A percentile compares a stretch with the other conserved stretches of the same genome.
Evolutionary conservation across 2,113 vertebrate genomes (phyloP).

Genomic region (Malurus melanocephalus): DNA sequence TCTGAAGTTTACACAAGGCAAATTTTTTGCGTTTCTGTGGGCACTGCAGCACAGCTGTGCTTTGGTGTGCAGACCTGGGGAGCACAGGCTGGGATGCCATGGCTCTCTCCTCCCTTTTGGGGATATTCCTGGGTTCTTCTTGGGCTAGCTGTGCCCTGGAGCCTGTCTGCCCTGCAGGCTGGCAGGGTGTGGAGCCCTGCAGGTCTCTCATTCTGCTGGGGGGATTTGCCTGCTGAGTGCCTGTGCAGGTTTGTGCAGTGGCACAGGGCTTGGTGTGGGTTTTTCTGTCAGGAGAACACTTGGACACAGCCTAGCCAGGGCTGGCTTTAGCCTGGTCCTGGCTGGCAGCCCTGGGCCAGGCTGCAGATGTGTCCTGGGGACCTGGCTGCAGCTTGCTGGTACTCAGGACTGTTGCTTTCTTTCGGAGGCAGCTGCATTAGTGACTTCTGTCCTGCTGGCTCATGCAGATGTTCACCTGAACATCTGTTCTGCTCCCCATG

Average conservation of each 20-base stretch:
- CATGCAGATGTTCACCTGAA: neutral
- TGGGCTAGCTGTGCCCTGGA: neutral
- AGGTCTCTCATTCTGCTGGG: neutral
- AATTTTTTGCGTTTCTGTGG: neutral
- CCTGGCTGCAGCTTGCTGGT: neutral
- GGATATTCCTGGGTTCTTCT: neutral
- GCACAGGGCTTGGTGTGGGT: neutral
- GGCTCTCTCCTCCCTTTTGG: neutral
- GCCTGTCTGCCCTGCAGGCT: neutral
- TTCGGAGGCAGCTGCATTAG: neutral
- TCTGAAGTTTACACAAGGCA: conserved; percentile 13
- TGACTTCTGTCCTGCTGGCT: neutral
- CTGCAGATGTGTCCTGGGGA: neutral
- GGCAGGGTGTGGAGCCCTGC: neutral
- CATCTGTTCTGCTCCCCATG: neutral
- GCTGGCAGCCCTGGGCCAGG: neutral
- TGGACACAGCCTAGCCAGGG: neutral
- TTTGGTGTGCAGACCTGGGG: neutral
- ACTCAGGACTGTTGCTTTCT: neutral
- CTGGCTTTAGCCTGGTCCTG: neutral
- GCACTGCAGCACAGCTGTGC: neutral
- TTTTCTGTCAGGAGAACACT: neutral
- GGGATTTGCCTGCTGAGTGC: neutral
- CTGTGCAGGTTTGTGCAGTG: neutral
- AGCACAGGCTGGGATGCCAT: fast-evolving